These are phyloP conservation scores for Papilio dardanus DNA, from an alignment of 1,140 invertebrate genomes.

Conservation along the genomic window DNA sequence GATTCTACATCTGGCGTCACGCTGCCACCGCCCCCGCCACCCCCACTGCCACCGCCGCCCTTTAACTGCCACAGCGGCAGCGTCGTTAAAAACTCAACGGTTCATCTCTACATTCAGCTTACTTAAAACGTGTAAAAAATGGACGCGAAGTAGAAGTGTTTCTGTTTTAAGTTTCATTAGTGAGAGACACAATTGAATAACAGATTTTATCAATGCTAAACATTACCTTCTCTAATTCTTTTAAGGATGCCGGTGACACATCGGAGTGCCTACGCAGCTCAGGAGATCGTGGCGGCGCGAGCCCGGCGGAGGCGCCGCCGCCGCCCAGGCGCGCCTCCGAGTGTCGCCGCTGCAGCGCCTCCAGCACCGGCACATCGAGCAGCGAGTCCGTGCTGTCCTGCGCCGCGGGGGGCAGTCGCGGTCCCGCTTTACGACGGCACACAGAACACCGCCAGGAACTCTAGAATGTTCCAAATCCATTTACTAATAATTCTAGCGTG, in stretches of 20 bases:
- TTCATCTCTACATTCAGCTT: neutral
- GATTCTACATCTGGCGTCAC: slow-evolving; percentile 62
- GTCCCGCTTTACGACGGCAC: slow-evolving; percentile 90
- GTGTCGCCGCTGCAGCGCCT: slow-evolving; percentile 89
- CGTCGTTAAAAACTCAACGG: slow-evolving; percentile 65
- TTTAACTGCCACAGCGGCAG: slow-evolving; percentile 78
- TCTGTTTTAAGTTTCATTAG: neutral
- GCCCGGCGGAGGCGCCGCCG: slow-evolving; percentile 78
- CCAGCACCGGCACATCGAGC: slow-evolving; percentile 89
- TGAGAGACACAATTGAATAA: neutral
- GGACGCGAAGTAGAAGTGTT: neutral
- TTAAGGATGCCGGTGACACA: slow-evolving; percentile 91
- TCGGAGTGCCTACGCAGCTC: slow-evolving; percentile 91
- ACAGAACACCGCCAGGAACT: slow-evolving; percentile 91
- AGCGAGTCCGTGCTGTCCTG: slow-evolving; percentile 92
- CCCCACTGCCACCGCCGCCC: slow-evolving; percentile 74
- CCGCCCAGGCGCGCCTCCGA: slow-evolving; percentile 89
- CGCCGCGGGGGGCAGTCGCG: slow-evolving; percentile 85
- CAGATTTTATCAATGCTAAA: slow-evolving; percentile 36
- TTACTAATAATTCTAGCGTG: neutral
- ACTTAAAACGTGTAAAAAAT: neutral
- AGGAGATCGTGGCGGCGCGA: slow-evolving; percentile 90
- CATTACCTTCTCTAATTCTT: slow-evolving; percentile 92
- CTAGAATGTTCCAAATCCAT: slow-evolving; percentile 71
- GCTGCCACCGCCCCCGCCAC: slow-evolving; percentile 71